These are phyloP conservation scores for Andrena praecox DNA, from an alignment of 2,888 invertebrate species.

Conservation along the genomic window DNA sequence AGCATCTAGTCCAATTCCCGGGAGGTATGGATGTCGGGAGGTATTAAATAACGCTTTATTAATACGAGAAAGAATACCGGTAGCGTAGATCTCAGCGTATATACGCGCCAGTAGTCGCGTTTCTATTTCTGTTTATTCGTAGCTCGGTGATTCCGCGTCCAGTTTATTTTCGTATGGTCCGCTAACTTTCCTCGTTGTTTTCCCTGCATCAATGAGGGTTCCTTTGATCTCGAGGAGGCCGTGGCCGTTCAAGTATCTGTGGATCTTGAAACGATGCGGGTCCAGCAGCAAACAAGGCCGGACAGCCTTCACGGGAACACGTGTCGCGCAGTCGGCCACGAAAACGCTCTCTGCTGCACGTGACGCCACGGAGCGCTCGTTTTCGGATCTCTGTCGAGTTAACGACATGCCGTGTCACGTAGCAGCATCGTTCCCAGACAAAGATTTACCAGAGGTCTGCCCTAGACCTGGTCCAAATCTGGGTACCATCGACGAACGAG, in stretches of 20 bases:
- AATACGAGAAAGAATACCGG: too few relatives aligned
- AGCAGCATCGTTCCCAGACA: constrained; percentile 36
- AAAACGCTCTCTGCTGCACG: constrained; percentile 49
- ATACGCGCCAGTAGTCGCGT: too few relatives aligned
- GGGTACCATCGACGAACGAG: constrained; percentile 1
- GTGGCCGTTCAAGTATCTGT: constrained; percentile 23
- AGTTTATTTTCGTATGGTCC: constrained; percentile 62
- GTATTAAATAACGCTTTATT: too few relatives aligned
- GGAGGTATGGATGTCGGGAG: too few relatives aligned
- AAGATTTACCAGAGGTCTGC: constrained; percentile 27
- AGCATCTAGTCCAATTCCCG: too few relatives aligned
- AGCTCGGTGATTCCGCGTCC: constrained; percentile 25
- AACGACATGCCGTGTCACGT: constrained; percentile 71
- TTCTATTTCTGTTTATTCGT: constrained; percentile 45
- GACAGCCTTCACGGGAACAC: constrained; percentile 57
- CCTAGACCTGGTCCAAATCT: constrained; percentile 28
- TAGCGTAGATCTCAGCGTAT: too few relatives aligned
- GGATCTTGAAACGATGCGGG: constrained; percentile 57
- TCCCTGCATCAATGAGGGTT: constrained; percentile 41
- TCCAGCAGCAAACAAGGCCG: constrained; percentile 25
- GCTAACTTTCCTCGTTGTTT: constrained; percentile 53
- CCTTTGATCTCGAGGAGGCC: constrained; percentile 44
- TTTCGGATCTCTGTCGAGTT: constrained; percentile 52
- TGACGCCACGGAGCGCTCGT: constrained; percentile 59
- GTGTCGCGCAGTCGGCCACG: constrained; percentile 65